Evolutionary conservation across 2,113 vertebrate genomes (phyloP).

Genomic region (Loxodonta africana): DNA sequence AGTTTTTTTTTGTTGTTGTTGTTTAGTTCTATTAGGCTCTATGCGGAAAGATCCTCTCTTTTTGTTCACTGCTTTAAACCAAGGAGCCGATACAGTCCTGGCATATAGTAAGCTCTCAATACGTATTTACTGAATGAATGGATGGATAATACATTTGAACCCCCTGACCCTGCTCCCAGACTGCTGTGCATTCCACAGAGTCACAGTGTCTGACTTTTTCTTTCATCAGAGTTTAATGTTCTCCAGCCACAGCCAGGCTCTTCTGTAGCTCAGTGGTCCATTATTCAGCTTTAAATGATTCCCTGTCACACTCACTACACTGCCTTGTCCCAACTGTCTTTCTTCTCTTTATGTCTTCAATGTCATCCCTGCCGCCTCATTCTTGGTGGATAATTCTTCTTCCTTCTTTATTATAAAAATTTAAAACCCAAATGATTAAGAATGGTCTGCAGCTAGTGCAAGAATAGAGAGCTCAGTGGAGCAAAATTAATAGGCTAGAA

Average conservation of each 20-base stretch:
- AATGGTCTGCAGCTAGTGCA: slow-evolving; percentile 29
- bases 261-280: no score
- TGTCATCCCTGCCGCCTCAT: neutral
- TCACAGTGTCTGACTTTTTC: neutral
- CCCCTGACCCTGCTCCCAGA: neutral
- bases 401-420: slow-evolving; percentile 55
- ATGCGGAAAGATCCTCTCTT: neutral
- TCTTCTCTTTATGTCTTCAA: neutral
- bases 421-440: slow-evolving; percentile 49
- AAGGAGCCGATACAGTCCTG: neutral
- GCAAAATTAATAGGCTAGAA: slow-evolving; percentile 44
- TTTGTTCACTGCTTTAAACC: neutral
- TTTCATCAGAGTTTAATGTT: neutral
- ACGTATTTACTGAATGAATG: neutral
- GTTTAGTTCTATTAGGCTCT: neutral
- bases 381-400: neutral
- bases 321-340: neutral
- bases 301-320: neutral
- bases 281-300: neutral
- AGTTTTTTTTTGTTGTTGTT: neutral
- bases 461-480: slow-evolving; percentile 53
- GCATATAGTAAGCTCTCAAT: neutral
- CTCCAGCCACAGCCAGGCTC: neutral
- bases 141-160: neutral
- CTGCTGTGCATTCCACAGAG: neutral